phyloP scores from a whole-genome alignment of 2,113 vertebrate genomes.

The Orthonyx spaldingii region DNA sequence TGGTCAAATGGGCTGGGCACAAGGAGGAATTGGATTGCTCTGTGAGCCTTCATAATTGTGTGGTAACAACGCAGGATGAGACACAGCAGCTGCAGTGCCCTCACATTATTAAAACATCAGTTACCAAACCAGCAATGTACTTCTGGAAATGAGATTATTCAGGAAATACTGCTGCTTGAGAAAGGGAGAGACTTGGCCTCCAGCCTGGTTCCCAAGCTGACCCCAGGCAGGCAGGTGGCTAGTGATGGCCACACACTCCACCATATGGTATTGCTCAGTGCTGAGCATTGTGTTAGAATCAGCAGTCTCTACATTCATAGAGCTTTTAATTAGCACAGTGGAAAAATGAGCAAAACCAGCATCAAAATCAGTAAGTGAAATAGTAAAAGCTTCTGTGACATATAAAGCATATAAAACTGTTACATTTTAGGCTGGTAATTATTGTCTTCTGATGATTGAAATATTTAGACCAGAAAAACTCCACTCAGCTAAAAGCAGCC shows the following conservation, averaged over 20 bases:
- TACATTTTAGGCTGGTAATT: background rate
- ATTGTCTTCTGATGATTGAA: background rate
- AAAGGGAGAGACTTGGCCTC: background rate
- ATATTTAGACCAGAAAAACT: background rate
- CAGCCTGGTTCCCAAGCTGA: conserved; percentile 8
- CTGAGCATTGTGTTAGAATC: conserved; percentile 1
- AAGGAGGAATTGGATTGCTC: background rate
- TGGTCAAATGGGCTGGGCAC: background rate
- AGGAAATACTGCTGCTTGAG: background rate
- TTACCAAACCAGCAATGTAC: background rate
- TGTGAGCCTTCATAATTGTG: background rate
- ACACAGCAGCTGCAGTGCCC: background rate
- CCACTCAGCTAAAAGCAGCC: background rate
- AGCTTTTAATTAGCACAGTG: conserved; percentile 9
- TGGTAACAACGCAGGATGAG: background rate
- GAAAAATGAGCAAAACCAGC: background rate
- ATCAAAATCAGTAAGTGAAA: background rate
- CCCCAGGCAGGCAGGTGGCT: conserved; percentile 22
- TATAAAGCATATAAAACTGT: background rate
- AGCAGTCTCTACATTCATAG: background rate
- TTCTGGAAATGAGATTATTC: background rate
- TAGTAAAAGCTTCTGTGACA: background rate
- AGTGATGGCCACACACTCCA: background rate
- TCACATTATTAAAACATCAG: background rate
- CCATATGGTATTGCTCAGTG: conserved; percentile 18